Evolutionary conservation across 2,888 invertebrate species (phyloP).

Genomic region (Tipula lateralis): DNA sequence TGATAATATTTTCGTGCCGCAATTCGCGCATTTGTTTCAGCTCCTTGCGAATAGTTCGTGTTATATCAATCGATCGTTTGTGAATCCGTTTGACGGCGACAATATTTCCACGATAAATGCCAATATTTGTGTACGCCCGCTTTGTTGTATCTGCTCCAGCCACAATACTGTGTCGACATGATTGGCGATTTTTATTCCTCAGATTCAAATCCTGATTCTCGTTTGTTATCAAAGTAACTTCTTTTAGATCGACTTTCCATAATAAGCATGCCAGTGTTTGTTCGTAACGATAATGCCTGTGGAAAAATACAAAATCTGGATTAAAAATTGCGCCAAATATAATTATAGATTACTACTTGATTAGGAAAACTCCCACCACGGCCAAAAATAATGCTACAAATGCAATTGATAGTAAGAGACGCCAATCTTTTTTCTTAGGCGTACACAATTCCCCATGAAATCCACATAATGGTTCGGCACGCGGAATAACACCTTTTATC

Average conservation of each 20-base stretch:
- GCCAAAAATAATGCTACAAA: slow-evolving; percentile 61
- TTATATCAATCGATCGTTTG: slow-evolving; percentile 75
- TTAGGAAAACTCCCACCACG: slow-evolving; percentile 61
- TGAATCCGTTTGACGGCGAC: slow-evolving; percentile 71
- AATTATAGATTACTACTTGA: slow-evolving; percentile 53
- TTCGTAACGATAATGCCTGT: slow-evolving; percentile 81
- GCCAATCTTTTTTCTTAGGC: slow-evolving; percentile 60
- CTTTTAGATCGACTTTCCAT: slow-evolving; percentile 84
- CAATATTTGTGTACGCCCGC: slow-evolving; percentile 46
- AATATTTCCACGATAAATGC: slow-evolving; percentile 67
- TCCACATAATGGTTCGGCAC: slow-evolving; percentile 77
- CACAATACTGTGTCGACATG: slow-evolving; percentile 46
- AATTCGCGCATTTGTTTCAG: slow-evolving; percentile 68
- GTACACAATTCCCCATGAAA: slow-evolving; percentile 72
- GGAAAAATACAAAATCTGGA: slow-evolving; percentile 36
- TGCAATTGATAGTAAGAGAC: slow-evolving; percentile 58
- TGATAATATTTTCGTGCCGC: slow-evolving; percentile 77
- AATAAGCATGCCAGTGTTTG: slow-evolving; percentile 86
- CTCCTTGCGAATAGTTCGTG: slow-evolving; percentile 76
- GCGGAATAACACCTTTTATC: slow-evolving; percentile 69
- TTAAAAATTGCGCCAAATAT: slow-evolving; percentile 28
- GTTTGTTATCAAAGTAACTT: slow-evolving; percentile 52
- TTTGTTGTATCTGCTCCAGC: slow-evolving; percentile 46
- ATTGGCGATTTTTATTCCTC: slow-evolving; percentile 40
- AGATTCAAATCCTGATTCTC: not conserved